phyloP scores from a whole-genome alignment of 2,888 invertebrate genomes.

The Aphidius colemani region DNA sequence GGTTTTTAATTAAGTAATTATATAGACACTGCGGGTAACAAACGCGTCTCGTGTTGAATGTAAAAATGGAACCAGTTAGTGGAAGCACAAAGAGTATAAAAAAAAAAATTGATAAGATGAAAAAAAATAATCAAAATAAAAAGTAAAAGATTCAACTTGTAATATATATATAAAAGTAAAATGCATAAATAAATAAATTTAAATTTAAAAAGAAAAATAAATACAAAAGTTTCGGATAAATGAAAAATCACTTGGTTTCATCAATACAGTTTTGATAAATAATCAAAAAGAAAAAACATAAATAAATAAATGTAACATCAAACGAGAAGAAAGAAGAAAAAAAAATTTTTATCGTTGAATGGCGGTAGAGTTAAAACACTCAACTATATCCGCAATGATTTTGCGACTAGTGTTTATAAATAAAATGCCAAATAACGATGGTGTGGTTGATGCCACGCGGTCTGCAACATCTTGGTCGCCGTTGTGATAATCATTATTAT shows the following conservation, averaged over 20 bases:
- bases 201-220: background rate
- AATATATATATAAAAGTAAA: background rate
- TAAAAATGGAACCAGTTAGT: conserved; percentile 28
- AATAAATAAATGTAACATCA: no score
- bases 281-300: no score
- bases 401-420: conserved; percentile 46
- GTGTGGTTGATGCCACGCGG: conserved; percentile 54
- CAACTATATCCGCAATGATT: background rate
- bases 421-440: conserved; percentile 42
- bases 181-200: conserved; percentile 2
- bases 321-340: no score
- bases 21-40: conserved; percentile 26
- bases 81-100: conserved; percentile 11
- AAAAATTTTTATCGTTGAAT: no score
- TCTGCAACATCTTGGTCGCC: conserved; percentile 46
- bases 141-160: background rate
- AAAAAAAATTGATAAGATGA: background rate
- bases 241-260: no score
- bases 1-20: conserved; percentile 32
- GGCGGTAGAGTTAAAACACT: no score
- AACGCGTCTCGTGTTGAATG: conserved; percentile 26
- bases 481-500: conserved; percentile 35
- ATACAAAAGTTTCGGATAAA: no score
- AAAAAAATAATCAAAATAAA: conserved; percentile 1
- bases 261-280: no score